Percentiles rank a stretch among this genome's conserved stretches.
phyloP scores from a whole-genome alignment of 1,140 invertebrate species.

The Yoshiicerus persimilis region DNA sequence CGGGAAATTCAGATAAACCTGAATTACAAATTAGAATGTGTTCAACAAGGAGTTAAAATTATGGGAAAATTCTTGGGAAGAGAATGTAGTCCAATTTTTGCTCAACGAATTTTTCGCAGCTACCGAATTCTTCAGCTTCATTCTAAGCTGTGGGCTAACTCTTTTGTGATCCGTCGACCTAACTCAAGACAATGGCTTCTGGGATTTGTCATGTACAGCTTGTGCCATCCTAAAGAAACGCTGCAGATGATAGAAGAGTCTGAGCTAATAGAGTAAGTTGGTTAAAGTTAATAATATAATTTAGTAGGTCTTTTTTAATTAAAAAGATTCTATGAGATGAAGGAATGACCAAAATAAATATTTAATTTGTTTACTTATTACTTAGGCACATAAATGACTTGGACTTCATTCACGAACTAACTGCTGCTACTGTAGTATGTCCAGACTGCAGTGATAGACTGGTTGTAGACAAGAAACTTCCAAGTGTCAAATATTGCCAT shows the following conservation, averaged over 20 bases:
- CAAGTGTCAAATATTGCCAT: conserved; percentile 60
- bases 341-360: no score
- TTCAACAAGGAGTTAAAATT: conserved; percentile 28
- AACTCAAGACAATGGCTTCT: conserved; percentile 33
- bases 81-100: conserved; percentile 44
- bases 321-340: no score
- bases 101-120: conserved; percentile 26
- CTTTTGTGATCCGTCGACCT: background rate
- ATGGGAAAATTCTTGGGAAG: conserved; percentile 31
- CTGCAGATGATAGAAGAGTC: conserved; percentile 25
- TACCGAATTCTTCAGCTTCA: conserved; percentile 45
- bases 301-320: no score
- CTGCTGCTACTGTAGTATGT: conserved; percentile 63
- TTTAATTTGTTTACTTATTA: background rate
- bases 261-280: conserved; percentile 35
- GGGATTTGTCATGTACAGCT: conserved; percentile 32
- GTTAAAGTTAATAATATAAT: background rate
- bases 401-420: conserved; percentile 58
- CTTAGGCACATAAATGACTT: conserved; percentile 58
- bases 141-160: conserved; percentile 42
- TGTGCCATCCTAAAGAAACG: conserved; percentile 32
- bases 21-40: background rate
- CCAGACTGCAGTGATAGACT: conserved; percentile 62
- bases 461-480: conserved; percentile 60
- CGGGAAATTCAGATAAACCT: background rate